Conservation (phyloP, 2,888 invertebrate species). For the Oscheius onirici region DNA sequence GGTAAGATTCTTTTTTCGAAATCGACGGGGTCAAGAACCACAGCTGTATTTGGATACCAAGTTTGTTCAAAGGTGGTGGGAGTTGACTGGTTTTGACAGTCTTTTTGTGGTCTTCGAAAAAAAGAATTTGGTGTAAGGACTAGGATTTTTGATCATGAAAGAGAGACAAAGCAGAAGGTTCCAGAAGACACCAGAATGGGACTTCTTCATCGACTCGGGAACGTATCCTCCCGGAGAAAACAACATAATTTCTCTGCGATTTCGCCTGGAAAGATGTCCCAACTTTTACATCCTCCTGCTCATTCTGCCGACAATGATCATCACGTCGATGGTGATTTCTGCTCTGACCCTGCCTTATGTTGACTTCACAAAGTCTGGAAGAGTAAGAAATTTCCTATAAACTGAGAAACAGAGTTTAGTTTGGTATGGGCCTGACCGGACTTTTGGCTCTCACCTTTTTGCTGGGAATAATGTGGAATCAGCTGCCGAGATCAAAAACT, state of each 20-base stretch:
- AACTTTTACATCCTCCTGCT: not conserved
- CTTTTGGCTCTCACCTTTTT: not conserved
- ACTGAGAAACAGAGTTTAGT: not conserved
- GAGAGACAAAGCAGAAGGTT: not conserved
- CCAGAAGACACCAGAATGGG: not conserved
- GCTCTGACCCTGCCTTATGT: not conserved
- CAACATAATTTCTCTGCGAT: not conserved
- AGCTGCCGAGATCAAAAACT: not conserved
- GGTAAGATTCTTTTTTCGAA: too few species aligned
- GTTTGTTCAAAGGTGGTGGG: not conserved
- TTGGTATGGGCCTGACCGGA: not conserved
- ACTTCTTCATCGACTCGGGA: not conserved
- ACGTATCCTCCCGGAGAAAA: not conserved
- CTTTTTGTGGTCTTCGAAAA: not conserved
- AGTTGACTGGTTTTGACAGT: not conserved
- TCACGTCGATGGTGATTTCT: not conserved
- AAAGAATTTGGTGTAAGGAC: too few species aligned
- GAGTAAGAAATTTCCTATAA: not conserved
- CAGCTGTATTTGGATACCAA: too few species aligned
- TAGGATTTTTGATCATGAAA: too few species aligned
- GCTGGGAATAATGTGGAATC: not conserved
- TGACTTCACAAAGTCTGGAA: not conserved
- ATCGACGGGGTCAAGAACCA: too few species aligned
- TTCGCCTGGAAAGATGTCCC: not conserved
- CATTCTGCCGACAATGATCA: not conserved